These are phyloP conservation scores for Gnatocerus cornutus DNA, from an alignment of 2,888 invertebrate species.

Conservation along the genomic window DNA sequence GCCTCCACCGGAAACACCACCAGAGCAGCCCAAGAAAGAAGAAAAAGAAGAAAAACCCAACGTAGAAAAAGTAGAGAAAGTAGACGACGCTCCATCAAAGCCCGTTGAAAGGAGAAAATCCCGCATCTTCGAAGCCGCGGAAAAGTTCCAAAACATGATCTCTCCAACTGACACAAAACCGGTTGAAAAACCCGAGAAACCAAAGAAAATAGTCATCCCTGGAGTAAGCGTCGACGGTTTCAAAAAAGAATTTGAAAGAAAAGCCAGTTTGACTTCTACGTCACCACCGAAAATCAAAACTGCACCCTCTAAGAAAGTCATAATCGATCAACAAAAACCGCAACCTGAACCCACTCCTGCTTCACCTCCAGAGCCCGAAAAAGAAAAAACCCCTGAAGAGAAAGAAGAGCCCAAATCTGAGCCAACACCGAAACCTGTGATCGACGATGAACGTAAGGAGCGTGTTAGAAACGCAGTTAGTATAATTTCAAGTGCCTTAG, in stretches of 20 bases:
- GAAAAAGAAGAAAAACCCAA: slow-evolving; percentile 58
- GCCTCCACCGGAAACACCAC: slow-evolving; percentile 45
- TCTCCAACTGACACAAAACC: slow-evolving; percentile 66
- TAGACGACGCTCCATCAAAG: slow-evolving; percentile 62
- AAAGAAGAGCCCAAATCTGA: slow-evolving; percentile 40
- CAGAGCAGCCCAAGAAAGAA: slow-evolving; percentile 49
- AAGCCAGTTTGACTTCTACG: slow-evolving; percentile 77
- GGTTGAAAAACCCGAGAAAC: slow-evolving; percentile 72
- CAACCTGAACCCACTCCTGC: slow-evolving; percentile 60
- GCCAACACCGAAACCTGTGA: slow-evolving; percentile 54
- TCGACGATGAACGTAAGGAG: slow-evolving; percentile 72
- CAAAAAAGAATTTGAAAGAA: slow-evolving; percentile 89
- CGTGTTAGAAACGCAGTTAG: slow-evolving; percentile 81
- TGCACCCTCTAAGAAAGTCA: slow-evolving; percentile 56
- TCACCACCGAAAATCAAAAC: slow-evolving; percentile 67
- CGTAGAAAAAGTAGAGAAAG: slow-evolving; percentile 54
- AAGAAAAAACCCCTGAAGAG: not conserved
- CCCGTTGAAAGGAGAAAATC: slow-evolving; percentile 78
- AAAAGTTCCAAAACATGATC: slow-evolving; percentile 78
- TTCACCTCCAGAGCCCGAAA: not conserved
- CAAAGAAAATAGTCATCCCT: slow-evolving; percentile 87
- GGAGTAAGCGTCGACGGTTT: slow-evolving; percentile 89
- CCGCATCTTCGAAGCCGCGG: slow-evolving; percentile 81
- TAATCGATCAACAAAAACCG: slow-evolving; percentile 60
- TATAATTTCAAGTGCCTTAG: slow-evolving; percentile 82